Evolutionary conservation across 2,888 invertebrate genomes (phyloP), one percentile per base, ranked within the genome.

Genomic region (Agonum fuliginosum): DNA sequence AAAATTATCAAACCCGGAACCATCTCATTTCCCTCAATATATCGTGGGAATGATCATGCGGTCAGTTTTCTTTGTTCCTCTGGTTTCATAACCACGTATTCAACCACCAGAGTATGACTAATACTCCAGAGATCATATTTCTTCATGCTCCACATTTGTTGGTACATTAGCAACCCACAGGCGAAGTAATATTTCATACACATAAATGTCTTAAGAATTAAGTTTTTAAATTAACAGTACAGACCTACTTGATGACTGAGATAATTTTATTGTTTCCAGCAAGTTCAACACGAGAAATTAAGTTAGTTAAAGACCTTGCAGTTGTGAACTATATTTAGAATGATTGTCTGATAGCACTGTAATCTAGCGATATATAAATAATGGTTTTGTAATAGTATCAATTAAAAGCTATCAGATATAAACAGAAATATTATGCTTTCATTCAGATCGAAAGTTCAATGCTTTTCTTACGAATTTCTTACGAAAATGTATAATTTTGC

Each of bases 81-180:
- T 48, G 22, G 20, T 54, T 54, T 54, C 54, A 54, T 24, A 54
- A 54, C 24, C 22, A 37, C 37, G n/a, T 37, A 37, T 22, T 24
- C 54, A 27, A 22, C 54, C 22, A 54, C 27, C 27, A 8, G 22
- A 54, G 54, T 54, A 54, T 54, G 54, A 54, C 54, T 54, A 54
- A 54, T 54, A 24, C 22, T 54, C 3, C 54, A 54, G n/a, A 20
- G 54, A 54, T 54, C 54, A 54, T 54, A 54, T 54, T 54, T 54
- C 54, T 54, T n/a, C 54, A 54, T 54, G 54, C 54, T 54, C 54
- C 6, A 54, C 54, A 54, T 54, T 54, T 54, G 54, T 22, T 22
- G 3, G 22, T n/a, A 24, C 22, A 54, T 54, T 54, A 54, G n/a
- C n/a, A n/a, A n/a, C n/a, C 54, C 54, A 22, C 3, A 24, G 54